A percentile compares a stretch with the other conserved stretches of the same genome.
phyloP scores from a whole-genome alignment of 2,797 vertebrate species.

The Phalanger gymnotis region DNA sequence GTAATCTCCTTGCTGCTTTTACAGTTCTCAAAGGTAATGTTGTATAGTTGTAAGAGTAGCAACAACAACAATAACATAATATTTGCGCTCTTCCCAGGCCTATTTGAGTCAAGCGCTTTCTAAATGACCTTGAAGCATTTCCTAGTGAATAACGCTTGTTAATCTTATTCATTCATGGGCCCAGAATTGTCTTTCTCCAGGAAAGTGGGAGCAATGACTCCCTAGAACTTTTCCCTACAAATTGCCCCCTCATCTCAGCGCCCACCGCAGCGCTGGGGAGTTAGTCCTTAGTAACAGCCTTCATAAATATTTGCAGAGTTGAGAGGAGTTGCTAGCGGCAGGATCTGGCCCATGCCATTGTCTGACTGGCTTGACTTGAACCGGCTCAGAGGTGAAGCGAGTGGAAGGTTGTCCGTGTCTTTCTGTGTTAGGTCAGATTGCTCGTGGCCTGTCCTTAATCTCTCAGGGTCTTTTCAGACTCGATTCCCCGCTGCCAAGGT shows the following conservation, averaged over 20 bases:
- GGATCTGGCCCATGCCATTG: not conserved
- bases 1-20: not conserved
- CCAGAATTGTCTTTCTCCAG: not conserved
- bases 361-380: conserved; percentile 67
- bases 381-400: not conserved
- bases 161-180: not conserved
- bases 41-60: not conserved
- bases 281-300: conserved; percentile 56
- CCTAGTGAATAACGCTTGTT: not conserved
- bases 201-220: not conserved
- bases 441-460: not conserved
- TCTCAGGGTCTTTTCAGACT: not conserved
- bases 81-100: not conserved
- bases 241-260: conserved; percentile 20
- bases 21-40: not conserved
- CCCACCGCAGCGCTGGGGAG: conserved; percentile 21
- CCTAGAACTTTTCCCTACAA: conserved; percentile 60
- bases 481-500: not conserved
- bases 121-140: not conserved
- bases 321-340: conserved; percentile 40
- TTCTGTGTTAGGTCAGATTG: not conserved
- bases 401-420: conserved; percentile 29
- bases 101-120: not conserved
- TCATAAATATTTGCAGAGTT: conserved; percentile 64
- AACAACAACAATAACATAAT: not conserved